phyloP scores from a whole-genome alignment of 2,888 invertebrate species.

The Caenorhabditis japonica region DNA sequence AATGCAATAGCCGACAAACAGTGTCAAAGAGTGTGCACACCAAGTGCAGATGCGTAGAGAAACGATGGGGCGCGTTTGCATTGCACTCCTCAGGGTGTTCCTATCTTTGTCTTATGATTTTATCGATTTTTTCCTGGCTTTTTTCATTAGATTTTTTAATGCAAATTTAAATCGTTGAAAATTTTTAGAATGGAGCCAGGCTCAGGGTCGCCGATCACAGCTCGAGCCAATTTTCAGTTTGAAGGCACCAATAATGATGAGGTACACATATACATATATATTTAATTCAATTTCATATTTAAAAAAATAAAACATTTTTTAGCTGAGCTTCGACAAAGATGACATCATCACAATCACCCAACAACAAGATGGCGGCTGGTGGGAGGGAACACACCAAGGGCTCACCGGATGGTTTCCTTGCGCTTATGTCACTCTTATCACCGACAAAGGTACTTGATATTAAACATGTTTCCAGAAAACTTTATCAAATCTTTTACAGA shows the following conservation, averaged over 20 bases:
- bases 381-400: slow-evolving; percentile 90
- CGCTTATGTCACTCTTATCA: slow-evolving; percentile 59
- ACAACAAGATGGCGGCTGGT: slow-evolving; percentile 92
- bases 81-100: too few relatives aligned
- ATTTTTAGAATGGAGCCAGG: slow-evolving; percentile 33
- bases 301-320: slow-evolving; percentile 57
- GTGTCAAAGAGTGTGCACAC: too few relatives aligned
- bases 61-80: too few relatives aligned
- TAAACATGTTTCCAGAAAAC: neutral
- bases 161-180: neutral
- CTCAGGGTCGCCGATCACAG: slow-evolving; percentile 29
- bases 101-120: neutral
- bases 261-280: slow-evolving; percentile 79
- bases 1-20: too few relatives aligned
- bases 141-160: neutral
- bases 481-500: slow-evolving; percentile 33
- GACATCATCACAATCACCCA: slow-evolving; percentile 97
- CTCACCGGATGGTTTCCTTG: slow-evolving; percentile 76
- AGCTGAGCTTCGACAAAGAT: slow-evolving; percentile 87
- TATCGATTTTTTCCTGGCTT: neutral
- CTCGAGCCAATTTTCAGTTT: slow-evolving; percentile 85
- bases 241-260: slow-evolving; percentile 98
- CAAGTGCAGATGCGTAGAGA: too few relatives aligned
- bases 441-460: slow-evolving; percentile 59
- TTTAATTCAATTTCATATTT: too few relatives aligned